A percentile compares a stretch with the other conserved stretches of the same genome.
Conservation (phyloP, 2,797 vertebrate genomes). For the Leucoraja ocellata region DNA sequence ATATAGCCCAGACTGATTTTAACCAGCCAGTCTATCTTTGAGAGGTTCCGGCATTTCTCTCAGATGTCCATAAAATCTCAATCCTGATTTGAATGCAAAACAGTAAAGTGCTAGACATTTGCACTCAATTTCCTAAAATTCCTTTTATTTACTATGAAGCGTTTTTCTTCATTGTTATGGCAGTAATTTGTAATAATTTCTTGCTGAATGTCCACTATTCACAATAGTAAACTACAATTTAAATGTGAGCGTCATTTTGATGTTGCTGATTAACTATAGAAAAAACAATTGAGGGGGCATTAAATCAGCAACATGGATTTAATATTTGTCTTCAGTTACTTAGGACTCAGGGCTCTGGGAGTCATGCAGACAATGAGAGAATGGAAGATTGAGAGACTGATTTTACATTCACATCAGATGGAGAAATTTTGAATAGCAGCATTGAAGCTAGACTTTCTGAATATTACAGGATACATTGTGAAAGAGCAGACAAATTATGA, state of each 20-base stretch:
- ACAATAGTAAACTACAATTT: neutral
- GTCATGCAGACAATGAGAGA: neutral
- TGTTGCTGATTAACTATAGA: neutral
- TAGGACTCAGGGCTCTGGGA: neutral
- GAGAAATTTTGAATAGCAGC: neutral
- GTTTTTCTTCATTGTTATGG: neutral
- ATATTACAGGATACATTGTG: neutral
- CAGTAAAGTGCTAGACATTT: neutral
- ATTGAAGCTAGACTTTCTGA: neutral
- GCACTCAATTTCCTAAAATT: neutral
- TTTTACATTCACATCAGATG: neutral
- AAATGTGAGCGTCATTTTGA: neutral
- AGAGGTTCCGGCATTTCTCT: neutral
- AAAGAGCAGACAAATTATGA: neutral
- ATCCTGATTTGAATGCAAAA: neutral
- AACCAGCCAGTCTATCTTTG: neutral
- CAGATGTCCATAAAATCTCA: conserved; percentile 4
- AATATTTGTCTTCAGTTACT: neutral
- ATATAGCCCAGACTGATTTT: neutral
- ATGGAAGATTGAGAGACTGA: neutral
- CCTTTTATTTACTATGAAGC: neutral
- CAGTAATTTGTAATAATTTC: neutral
- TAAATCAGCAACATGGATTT: neutral
- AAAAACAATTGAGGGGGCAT: neutral
- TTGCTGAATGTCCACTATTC: neutral